A percentile compares a stretch with the other conserved stretches of the same genome.
Evolutionary conservation across 35 echinoderm and acorn worm genomes (phyloP).

Genomic region (Chiridota heheva): DNA sequence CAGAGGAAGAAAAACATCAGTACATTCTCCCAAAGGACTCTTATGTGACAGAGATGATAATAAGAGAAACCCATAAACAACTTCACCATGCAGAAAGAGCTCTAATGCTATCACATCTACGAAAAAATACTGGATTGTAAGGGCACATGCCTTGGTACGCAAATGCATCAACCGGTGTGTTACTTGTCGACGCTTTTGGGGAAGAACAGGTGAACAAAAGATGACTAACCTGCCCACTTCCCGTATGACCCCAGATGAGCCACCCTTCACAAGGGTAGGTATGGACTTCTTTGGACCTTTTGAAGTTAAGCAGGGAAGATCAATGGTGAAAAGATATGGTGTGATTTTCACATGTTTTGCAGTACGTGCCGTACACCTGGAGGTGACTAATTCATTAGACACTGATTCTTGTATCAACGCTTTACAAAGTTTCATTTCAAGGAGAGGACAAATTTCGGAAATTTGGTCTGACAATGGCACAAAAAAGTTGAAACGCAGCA

Average conservation of each 20-base stretch:
- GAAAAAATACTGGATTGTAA: conserved; percentile 32
- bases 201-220: conserved; percentile 27
- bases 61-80: conserved; percentile 47
- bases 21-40: conserved; percentile 46
- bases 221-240: conserved; percentile 39
- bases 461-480: conserved; percentile 58
- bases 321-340: conserved; percentile 46
- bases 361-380: conserved; percentile 56
- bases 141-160: conserved; percentile 28
- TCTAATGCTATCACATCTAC: conserved; percentile 20
- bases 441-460: conserved; percentile 31
- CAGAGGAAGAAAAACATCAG: conserved; percentile 55
- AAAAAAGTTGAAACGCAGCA: conserved; percentile 23
- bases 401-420: conserved; percentile 70
- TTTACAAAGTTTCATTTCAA: conserved; percentile 30
- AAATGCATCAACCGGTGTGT: conserved; percentile 27
- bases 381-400: conserved; percentile 32
- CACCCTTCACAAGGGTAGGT: conserved; percentile 49
- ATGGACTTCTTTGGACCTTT: conserved; percentile 64
- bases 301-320: conserved; percentile 56
- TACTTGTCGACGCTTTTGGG: conserved; percentile 20
- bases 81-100: conserved; percentile 27
- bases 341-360: conserved; percentile 52
- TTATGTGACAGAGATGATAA: conserved; percentile 44
- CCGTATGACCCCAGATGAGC: conserved; percentile 29